Evolutionary conservation across 2,888 invertebrate genomes (phyloP).

Genomic region (Ametastegia equiseti): DNA sequence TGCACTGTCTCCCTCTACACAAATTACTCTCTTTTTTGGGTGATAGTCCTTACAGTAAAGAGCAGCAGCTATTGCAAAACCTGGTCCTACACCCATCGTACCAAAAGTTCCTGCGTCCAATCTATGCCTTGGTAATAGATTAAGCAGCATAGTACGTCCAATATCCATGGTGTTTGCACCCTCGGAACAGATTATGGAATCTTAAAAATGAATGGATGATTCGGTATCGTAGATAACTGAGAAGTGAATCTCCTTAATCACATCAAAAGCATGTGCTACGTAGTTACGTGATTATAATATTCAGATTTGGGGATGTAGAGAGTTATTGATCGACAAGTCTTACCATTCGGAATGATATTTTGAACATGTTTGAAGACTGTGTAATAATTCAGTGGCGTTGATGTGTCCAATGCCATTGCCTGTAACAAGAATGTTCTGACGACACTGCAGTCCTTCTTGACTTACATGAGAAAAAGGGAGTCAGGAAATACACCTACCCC

Average conservation of each 20-base stretch:
- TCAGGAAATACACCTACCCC: slow-evolving; percentile 76
- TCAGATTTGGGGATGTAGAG: neutral
- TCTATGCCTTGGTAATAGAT: slow-evolving; percentile 90
- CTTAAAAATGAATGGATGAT: slow-evolving; percentile 61
- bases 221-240: neutral
- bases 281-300: neutral
- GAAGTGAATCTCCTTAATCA: neutral
- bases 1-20: slow-evolving; percentile 98
- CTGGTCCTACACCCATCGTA: slow-evolving; percentile 97
- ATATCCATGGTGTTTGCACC: slow-evolving; percentile 99
- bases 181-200: slow-evolving; percentile 91
- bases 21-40: slow-evolving; percentile 90
- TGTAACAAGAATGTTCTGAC: slow-evolving; percentile 65
- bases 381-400: slow-evolving; percentile 94
- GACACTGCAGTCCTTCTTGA: neutral
- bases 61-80: slow-evolving; percentile 95
- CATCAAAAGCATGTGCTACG: neutral
- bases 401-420: slow-evolving; percentile 83
- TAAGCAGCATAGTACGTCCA: slow-evolving; percentile 92
- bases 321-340: slow-evolving; percentile 13
- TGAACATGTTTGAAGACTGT: slow-evolving; percentile 92
- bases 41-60: slow-evolving; percentile 90
- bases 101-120: slow-evolving; percentile 98
- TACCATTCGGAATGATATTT: slow-evolving; percentile 82
- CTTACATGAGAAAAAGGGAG: neutral